Base-by-base conservation (phyloP, 2,113 vertebrate genomes). In the Colaptes auratus region DNA sequence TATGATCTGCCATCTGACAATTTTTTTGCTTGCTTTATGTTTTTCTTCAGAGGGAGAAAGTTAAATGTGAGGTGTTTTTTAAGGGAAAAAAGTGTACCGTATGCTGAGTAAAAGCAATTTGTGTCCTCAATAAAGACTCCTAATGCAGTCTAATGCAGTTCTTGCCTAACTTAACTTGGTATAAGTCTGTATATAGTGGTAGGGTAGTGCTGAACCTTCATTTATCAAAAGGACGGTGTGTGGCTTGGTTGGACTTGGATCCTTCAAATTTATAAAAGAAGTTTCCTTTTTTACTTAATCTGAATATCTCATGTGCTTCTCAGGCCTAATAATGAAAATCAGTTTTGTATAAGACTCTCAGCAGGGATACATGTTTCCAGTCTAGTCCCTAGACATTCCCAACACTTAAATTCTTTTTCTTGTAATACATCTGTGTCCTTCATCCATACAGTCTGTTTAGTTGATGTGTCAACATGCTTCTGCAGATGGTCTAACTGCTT, bases 1-100 rank as follows among this genome's bases (percentile, higher is more conserved):
- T 65, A 88, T 61, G 69, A 91, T 92, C 64, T 88, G 58, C 91
- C 94, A 94, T 88, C 72, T 92, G 91, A 95, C 31, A 15, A 7
- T 10, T 70, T 12, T 14, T 89, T 55, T 31, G 48, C 15, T 55
- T 74, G 25, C 2, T 10, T 44, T 76, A 39, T 24, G 48, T 21
- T 25, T 39, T 31, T 19, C 21, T 88, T 36, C n/a, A 36, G 36
- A 70, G 52, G 42, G 48, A 88, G 42, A 85, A 87, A 30, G 52
- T 82, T 79, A n/a, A 17, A 46, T 55, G 24, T 36, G 52, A 67
- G 8, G 10, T 46, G 48, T 52, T 81, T 89, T 94, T 77, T 21
- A 15, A 36, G 10, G 28, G 15, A 5, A 33, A 59, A 72, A 73
- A 73, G 15, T 5, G 14, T 48, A 39, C 1, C 1, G 5, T 89